Evolutionary conservation across 2,113 vertebrate genomes (phyloP).

Genomic region (Pelusios castaneus): DNA sequence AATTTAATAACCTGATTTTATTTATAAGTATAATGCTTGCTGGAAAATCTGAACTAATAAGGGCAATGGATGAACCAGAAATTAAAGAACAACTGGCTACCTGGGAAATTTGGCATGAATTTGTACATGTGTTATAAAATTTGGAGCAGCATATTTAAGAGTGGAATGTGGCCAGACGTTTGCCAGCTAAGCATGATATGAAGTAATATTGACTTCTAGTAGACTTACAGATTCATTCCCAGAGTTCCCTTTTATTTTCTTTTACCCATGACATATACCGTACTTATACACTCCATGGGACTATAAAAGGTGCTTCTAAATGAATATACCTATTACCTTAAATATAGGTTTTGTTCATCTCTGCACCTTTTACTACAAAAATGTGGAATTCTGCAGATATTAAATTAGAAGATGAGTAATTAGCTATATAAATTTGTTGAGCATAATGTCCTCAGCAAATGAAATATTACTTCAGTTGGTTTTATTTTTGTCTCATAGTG

Average conservation of each 20-base stretch:
- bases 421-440: background rate
- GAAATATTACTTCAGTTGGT: background rate
- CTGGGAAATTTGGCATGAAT: slow-evolving; percentile 34
- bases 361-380: slow-evolving; percentile 24
- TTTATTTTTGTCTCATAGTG: background rate
- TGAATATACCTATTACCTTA: background rate
- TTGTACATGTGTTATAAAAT: background rate
- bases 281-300: background rate
- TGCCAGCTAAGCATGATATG: slow-evolving; percentile 28
- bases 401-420: background rate
- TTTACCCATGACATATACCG: background rate
- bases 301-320: slow-evolving; percentile 27
- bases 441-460: background rate
- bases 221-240: background rate
- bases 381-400: background rate
- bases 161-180: slow-evolving; percentile 35
- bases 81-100: slow-evolving; percentile 39
- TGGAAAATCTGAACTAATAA: slow-evolving; percentile 48
- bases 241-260: background rate
- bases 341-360: background rate
- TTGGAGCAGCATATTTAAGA: slow-evolving; percentile 13
- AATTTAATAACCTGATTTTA: background rate
- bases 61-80: slow-evolving; percentile 17
- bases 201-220: background rate
- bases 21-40: slow-evolving; percentile 16